phyloP scores from a whole-genome alignment of 2,888 invertebrate species.

The Pherbina coryleti region DNA sequence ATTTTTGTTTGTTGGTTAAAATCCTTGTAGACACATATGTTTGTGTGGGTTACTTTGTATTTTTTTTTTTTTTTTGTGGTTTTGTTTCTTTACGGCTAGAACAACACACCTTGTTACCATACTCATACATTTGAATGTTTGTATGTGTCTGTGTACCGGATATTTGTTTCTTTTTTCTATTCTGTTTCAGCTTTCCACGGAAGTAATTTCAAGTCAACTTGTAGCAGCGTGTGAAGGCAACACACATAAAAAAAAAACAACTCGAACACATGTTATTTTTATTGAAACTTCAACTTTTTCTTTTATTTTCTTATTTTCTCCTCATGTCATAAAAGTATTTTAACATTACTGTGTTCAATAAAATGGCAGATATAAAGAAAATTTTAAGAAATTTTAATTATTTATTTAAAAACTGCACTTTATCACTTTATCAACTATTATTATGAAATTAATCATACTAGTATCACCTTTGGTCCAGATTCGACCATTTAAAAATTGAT shows the following conservation, averaged over 20 bases:
- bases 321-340: too few relatives aligned
- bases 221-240: too few relatives aligned
- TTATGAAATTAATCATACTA: too few relatives aligned
- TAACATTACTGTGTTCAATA: too few relatives aligned
- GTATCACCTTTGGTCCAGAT: too few relatives aligned
- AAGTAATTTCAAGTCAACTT: neutral
- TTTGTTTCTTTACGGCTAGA: neutral
- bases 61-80: neutral
- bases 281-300: neutral
- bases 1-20: neutral
- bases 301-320: neutral
- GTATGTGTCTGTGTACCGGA: constrained; percentile 21
- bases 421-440: too few relatives aligned
- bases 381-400: too few relatives aligned
- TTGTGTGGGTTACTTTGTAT: neutral
- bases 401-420: too few relatives aligned
- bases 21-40: neutral
- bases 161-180: neutral
- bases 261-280: neutral
- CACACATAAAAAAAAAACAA: too few relatives aligned
- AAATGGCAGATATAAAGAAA: too few relatives aligned
- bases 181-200: neutral
- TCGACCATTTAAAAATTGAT: too few relatives aligned
- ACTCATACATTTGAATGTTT: constrained; percentile 15
- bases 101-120: neutral